Percentiles rank a stretch among this genome's conserved stretches.
phyloP scores from a whole-genome alignment of 2,797 vertebrate genomes.

The Streptopelia turtur region DNA sequence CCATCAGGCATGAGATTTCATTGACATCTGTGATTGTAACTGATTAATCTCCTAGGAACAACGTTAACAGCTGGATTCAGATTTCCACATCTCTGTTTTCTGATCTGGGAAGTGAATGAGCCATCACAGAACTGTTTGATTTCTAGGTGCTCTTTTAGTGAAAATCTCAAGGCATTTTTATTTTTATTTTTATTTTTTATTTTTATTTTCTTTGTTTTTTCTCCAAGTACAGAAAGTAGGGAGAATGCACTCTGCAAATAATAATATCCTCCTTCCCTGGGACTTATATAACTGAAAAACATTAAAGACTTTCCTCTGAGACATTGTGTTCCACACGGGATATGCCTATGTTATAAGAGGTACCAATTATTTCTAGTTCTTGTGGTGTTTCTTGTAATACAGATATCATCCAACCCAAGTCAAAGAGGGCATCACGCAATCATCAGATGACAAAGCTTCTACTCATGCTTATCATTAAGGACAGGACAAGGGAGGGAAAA shows the following conservation, averaged over 20 bases:
- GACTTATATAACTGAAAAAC: slow-evolving; percentile 50
- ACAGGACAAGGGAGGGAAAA: neutral
- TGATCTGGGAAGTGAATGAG: neutral
- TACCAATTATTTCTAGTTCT: slow-evolving; percentile 61
- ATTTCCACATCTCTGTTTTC: neutral
- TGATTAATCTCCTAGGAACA: neutral
- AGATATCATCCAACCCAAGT: neutral
- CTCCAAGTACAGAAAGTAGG: neutral
- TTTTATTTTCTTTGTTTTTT: no score
- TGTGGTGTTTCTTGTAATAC: slow-evolving; percentile 44
- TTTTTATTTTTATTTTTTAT: no score
- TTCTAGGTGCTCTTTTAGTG: neutral
- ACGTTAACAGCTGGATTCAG: neutral
- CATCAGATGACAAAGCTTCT: slow-evolving; percentile 22
- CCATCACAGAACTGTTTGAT: neutral
- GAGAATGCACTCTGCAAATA: neutral
- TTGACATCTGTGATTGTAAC: neutral
- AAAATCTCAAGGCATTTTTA: neutral
- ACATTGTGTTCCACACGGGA: slow-evolving; percentile 35
- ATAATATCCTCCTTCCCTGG: slow-evolving; percentile 10
- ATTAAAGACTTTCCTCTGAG: slow-evolving; percentile 44
- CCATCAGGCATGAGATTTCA: neutral
- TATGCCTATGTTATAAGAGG: slow-evolving; percentile 48
- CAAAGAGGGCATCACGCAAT: slow-evolving; percentile 39
- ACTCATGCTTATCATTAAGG: slow-evolving; percentile 45